Percentiles rank a stretch among this genome's conserved stretches.
Conservation (phyloP, 2,888 invertebrate species). For the Arge pagana region DNA sequence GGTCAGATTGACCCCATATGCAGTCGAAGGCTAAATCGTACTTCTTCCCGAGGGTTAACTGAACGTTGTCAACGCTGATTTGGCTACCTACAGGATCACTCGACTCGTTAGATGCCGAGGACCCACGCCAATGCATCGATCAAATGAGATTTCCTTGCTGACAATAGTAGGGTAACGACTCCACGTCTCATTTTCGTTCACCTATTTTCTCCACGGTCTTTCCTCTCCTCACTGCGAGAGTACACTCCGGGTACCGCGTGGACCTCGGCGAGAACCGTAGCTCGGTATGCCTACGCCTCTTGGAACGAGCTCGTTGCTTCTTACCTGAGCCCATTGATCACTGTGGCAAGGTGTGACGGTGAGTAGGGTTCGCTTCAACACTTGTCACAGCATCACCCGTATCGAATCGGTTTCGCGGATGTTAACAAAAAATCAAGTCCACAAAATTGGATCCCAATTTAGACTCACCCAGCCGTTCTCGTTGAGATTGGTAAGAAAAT, state of each 20-base stretch:
- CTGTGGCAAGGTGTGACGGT: not conserved
- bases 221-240: conserved; percentile 9
- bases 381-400: conserved; percentile 28
- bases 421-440: conserved; percentile 24
- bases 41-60: too few relatives aligned
- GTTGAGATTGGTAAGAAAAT: conserved; percentile 15
- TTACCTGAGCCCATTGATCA: too few relatives aligned
- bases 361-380: conserved; percentile 19
- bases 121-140: conserved; percentile 20
- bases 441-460: conserved; percentile 29
- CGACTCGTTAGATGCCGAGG: not conserved
- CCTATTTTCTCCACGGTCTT: not conserved
- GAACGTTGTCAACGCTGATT: too few relatives aligned
- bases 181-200: conserved; percentile 5
- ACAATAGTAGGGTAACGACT: conserved; percentile 24
- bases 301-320: conserved; percentile 3
- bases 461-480: not conserved
- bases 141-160: conserved; percentile 26
- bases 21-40: too few relatives aligned
- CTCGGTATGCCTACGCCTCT: too few relatives aligned
- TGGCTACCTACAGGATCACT: too few relatives aligned
- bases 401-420: conserved; percentile 27
- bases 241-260: too few relatives aligned
- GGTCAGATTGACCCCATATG: too few relatives aligned
- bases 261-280: too few relatives aligned